Percentiles rank a stretch among this genome's conserved stretches.
Evolutionary conservation across 2,113 vertebrate genomes (phyloP).

Genomic region (Furnarius figulus): DNA sequence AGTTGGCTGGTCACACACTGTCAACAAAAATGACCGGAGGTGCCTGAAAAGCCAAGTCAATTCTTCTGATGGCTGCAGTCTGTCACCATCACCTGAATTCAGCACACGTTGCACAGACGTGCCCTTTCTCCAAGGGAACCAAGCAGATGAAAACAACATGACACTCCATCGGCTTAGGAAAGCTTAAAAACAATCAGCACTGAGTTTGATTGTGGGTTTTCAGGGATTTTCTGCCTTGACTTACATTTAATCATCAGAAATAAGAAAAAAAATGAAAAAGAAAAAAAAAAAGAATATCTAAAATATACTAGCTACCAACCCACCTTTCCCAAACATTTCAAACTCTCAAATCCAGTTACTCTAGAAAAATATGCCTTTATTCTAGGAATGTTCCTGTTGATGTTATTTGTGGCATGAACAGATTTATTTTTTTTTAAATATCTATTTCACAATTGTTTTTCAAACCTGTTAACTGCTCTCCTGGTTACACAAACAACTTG

Average conservation of each 20-base stretch:
- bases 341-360: not conserved
- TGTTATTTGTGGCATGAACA: not conserved
- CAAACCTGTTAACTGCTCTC: not conserved
- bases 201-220: not conserved
- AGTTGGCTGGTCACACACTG: not conserved
- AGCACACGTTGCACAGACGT: not conserved
- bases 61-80: not conserved
- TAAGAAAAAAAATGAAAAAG: not conserved
- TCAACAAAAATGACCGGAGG: not conserved
- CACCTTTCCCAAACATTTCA: not conserved
- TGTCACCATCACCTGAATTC: not conserved
- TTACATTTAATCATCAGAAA: not conserved
- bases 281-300: not conserved
- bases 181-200: not conserved
- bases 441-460: not conserved
- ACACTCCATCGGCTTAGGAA: not conserved
- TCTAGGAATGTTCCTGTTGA: not conserved
- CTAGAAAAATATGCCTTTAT: not conserved
- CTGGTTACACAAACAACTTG: not conserved
- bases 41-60: not conserved
- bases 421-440: not conserved
- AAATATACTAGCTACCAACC: not conserved
- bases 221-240: not conserved
- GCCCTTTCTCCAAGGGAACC: constrained; percentile 20
- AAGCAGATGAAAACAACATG: constrained; percentile 28